A percentile compares a stretch with the other conserved stretches of the same genome.
phyloP scores from a whole-genome alignment of 2,113 vertebrate genomes.

The Marcusenius ussheri region DNA sequence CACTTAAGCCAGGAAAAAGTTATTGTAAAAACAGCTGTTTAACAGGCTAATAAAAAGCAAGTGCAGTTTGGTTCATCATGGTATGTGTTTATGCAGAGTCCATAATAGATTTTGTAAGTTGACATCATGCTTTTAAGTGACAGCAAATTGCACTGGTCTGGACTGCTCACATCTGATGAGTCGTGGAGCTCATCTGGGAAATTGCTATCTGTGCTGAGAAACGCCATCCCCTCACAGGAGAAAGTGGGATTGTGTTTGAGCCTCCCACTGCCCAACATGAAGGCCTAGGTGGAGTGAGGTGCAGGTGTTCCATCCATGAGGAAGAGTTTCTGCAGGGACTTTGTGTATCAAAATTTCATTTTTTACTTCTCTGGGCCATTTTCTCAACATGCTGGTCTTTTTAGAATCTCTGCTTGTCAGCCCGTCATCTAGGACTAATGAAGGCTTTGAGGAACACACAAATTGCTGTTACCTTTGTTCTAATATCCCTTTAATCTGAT shows the following conservation, averaged over 20 bases:
- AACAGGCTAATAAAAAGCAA: not conserved
- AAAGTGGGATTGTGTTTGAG: not conserved
- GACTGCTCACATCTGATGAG: not conserved
- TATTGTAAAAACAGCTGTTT: not conserved
- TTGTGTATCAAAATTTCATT: not conserved
- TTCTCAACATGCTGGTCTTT: not conserved
- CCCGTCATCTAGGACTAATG: not conserved
- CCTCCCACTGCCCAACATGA: not conserved
- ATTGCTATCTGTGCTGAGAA: not conserved
- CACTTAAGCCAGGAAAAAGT: not conserved
- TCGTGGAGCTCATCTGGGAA: not conserved
- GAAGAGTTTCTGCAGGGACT: not conserved
- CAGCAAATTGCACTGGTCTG: not conserved
- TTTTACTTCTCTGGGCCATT: not conserved
- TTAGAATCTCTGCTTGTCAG: not conserved
- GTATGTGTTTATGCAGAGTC: not conserved
- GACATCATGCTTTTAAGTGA: not conserved
- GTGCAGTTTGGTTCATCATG: not conserved
- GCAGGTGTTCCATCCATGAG: not conserved
- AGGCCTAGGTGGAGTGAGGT: not conserved
- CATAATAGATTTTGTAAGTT: not conserved
- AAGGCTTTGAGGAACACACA: not conserved
- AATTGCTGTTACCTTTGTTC: not conserved
- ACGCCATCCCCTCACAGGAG: not conserved
- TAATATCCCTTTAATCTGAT: not conserved